phyloP scores from a whole-genome alignment of 1,140 invertebrate species.

The Drosophila neocordata region DNA sequence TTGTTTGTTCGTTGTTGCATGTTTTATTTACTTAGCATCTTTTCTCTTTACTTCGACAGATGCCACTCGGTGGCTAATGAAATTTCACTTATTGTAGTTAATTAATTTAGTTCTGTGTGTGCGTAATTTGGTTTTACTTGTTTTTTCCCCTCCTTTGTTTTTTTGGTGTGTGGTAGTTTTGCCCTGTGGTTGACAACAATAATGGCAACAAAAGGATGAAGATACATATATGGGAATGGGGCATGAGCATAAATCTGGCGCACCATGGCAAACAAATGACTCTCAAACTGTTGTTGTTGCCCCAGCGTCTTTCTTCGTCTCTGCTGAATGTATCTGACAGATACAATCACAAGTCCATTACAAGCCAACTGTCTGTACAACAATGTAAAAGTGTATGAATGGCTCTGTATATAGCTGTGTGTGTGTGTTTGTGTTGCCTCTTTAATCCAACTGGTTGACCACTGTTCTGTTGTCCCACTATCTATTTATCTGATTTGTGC shows the following conservation, averaged over 20 bases:
- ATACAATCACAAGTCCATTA: slow-evolving; percentile 76
- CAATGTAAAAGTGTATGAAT: slow-evolving; percentile 14
- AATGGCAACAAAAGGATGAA: slow-evolving; percentile 1
- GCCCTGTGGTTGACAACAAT: slow-evolving; percentile 47
- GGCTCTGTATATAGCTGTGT: not conserved
- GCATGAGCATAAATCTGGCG: slow-evolving; percentile 69
- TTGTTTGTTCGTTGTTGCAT: slow-evolving; percentile 2
- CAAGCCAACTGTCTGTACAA: slow-evolving; percentile 43
- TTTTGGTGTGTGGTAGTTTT: slow-evolving; percentile 43
- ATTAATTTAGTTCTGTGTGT: slow-evolving; percentile 61
- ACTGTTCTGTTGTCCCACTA: slow-evolving; percentile 45
- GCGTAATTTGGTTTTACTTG: slow-evolving; percentile 48
- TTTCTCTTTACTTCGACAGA: not conserved
- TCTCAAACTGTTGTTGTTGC: slow-evolving; percentile 22
- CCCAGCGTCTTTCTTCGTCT: slow-evolving; percentile 19
- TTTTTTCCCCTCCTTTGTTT: slow-evolving; percentile 26
- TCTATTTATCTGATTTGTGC: slow-evolving; percentile 73
- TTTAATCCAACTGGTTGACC: slow-evolving; percentile 2
- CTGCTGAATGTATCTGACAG: slow-evolving; percentile 62
- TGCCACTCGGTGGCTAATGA: slow-evolving; percentile 51
- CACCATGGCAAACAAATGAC: slow-evolving; percentile 47
- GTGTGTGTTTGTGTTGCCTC: slow-evolving; percentile 11
- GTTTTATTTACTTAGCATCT: slow-evolving; percentile 29
- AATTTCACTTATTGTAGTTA: slow-evolving; percentile 58
- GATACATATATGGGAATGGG: not conserved